Evolutionary conservation across 1,140 invertebrate genomes (phyloP).

Genomic region (Apis dorsata): DNA sequence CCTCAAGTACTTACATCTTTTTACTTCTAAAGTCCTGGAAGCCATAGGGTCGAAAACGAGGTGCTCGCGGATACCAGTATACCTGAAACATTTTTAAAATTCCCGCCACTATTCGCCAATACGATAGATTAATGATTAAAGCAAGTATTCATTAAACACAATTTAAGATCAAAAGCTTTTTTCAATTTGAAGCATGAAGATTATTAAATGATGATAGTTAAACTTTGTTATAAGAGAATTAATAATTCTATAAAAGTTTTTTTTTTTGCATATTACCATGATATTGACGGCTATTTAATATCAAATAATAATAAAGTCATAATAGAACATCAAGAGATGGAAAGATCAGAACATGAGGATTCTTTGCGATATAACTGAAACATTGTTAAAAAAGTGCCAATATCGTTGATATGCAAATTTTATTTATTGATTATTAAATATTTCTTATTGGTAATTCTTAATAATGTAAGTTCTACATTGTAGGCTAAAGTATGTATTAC

Average conservation of each 20-base stretch:
- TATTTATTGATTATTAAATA: too few relatives aligned
- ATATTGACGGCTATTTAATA: slow-evolving; percentile 74
- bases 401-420: not conserved
- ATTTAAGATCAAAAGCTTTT: not conserved
- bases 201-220: not conserved
- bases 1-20: not conserved
- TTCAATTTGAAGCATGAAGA: too few relatives aligned
- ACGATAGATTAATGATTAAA: not conserved
- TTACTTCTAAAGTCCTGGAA: not conserved
- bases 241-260: not conserved
- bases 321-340: slow-evolving; percentile 68
- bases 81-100: not conserved
- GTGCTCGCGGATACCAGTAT: not conserved
- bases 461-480: too few relatives aligned
- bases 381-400: not conserved
- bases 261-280: slow-evolving; percentile 23
- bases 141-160: not conserved
- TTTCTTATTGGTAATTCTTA: not conserved
- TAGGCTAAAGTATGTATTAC: too few relatives aligned
- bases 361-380: not conserved
- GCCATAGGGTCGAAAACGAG: not conserved
- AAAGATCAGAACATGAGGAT: not conserved
- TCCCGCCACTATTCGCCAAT: not conserved
- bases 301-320: slow-evolving; percentile 69
- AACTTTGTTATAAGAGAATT: too few relatives aligned